phyloP scores from a whole-genome alignment of 2,888 invertebrate species.

The Archips crataeganus region DNA sequence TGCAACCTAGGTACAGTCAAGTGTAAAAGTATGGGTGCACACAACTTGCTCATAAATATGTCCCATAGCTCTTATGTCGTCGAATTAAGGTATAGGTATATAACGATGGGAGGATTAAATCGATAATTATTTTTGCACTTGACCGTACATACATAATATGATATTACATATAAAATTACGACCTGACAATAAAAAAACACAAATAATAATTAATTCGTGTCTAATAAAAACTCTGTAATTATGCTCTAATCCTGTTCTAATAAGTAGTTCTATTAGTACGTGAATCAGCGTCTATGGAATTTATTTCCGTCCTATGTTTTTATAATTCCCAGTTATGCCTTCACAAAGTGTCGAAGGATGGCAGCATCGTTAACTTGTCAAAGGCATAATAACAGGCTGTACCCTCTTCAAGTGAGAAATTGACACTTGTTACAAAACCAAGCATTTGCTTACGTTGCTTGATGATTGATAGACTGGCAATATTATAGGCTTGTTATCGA shows the following conservation, averaged over 20 bases:
- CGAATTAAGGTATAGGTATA: too few relatives aligned
- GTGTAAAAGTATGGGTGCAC: too few relatives aligned
- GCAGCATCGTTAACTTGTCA: slow-evolving; percentile 54
- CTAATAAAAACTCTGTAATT: slow-evolving; percentile 17
- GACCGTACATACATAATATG: too few relatives aligned
- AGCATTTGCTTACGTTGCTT: slow-evolving; percentile 40
- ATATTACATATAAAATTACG: neutral
- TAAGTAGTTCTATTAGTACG: slow-evolving; percentile 5
- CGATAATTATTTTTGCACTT: too few relatives aligned
- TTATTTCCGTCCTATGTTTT: slow-evolving; percentile 21
- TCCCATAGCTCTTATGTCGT: too few relatives aligned
- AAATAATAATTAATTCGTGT: neutral
- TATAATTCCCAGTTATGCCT: slow-evolving; percentile 32
- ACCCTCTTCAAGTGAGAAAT: slow-evolving; percentile 51
- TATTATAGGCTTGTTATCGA: slow-evolving; percentile 11
- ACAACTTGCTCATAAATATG: too few relatives aligned
- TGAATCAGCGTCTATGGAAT: neutral
- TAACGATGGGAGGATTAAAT: too few relatives aligned
- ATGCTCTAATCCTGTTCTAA: neutral
- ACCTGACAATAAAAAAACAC: neutral
- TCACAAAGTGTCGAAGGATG: slow-evolving; percentile 31
- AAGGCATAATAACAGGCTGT: slow-evolving; percentile 46
- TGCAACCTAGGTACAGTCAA: too few relatives aligned
- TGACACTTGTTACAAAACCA: slow-evolving; percentile 48
- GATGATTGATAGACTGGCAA: slow-evolving; percentile 32